Conservation (phyloP, 2,797 vertebrate species). For the Vireo griseus region DNA sequence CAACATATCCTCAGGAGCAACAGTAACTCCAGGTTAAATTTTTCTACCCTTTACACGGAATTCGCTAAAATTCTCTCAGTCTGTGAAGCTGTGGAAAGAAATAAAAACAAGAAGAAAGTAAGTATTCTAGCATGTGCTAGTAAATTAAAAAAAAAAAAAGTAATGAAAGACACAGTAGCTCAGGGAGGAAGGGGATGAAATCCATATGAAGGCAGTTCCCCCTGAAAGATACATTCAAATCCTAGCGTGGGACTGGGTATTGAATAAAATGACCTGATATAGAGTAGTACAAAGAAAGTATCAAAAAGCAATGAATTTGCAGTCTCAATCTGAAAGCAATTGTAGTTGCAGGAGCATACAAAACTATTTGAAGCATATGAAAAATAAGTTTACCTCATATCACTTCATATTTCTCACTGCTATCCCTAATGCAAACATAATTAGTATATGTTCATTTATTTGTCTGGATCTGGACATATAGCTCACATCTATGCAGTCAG, state of each 20-base stretch:
- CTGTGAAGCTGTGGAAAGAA: neutral
- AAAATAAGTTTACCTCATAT: neutral
- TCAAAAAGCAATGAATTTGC: neutral
- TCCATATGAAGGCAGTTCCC: neutral
- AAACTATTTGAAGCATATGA: neutral
- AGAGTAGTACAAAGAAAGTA: neutral
- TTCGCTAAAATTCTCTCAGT: neutral
- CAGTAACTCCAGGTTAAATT: neutral
- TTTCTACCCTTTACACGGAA: neutral
- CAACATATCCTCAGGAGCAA: neutral
- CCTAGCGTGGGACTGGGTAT: fast-evolving
- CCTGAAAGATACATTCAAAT: neutral
- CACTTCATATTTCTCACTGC: neutral
- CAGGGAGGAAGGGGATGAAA: neutral
- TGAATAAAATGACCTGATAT: neutral
- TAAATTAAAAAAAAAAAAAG: neutral
- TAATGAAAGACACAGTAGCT: neutral
- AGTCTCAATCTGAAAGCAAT: neutral
- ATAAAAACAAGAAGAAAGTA: neutral
- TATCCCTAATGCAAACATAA: neutral
- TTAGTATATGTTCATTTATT: neutral
- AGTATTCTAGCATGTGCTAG: neutral
- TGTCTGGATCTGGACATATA: neutral
- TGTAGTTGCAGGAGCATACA: neutral
- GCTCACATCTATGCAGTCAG: neutral